A percentile compares a stretch with the other conserved stretches of the same genome.
phyloP scores from a whole-genome alignment of 2,797 vertebrate genomes.

The Phrynocephalus guinanensis region DNA sequence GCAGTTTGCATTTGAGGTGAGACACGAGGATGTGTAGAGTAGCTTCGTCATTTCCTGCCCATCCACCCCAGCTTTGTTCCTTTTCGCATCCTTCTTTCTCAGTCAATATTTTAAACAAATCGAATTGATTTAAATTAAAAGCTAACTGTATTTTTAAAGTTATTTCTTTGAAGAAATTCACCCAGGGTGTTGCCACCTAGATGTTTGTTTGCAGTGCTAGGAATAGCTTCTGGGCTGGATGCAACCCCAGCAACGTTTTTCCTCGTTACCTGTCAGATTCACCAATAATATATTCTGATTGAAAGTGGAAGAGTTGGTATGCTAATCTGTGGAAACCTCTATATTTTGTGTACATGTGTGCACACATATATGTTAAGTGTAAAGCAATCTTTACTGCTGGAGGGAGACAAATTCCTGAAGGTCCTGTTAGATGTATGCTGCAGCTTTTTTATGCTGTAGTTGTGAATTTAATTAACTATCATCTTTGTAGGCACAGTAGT shows the following conservation, averaged over 20 bases:
- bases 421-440: background rate
- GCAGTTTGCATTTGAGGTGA: background rate
- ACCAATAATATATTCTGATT: too few species aligned
- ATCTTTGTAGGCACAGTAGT: conserved; percentile 92
- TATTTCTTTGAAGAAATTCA: background rate
- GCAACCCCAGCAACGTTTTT: background rate
- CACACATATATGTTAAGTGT: too few species aligned
- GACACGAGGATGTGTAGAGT: background rate
- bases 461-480: conserved; percentile 67
- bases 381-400: background rate
- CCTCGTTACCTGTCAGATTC: background rate
- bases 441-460: background rate
- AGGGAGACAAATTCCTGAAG: background rate
- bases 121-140: background rate
- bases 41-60: background rate
- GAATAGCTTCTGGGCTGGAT: background rate
- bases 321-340: too few species aligned
- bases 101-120: background rate
- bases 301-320: too few species aligned
- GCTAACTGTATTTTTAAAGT: background rate
- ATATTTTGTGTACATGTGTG: too few species aligned
- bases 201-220: background rate
- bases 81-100: background rate
- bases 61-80: background rate
- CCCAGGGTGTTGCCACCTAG: background rate